Conservation (phyloP, 2,797 vertebrate genomes). For the Mormyrus proboscirostris region DNA sequence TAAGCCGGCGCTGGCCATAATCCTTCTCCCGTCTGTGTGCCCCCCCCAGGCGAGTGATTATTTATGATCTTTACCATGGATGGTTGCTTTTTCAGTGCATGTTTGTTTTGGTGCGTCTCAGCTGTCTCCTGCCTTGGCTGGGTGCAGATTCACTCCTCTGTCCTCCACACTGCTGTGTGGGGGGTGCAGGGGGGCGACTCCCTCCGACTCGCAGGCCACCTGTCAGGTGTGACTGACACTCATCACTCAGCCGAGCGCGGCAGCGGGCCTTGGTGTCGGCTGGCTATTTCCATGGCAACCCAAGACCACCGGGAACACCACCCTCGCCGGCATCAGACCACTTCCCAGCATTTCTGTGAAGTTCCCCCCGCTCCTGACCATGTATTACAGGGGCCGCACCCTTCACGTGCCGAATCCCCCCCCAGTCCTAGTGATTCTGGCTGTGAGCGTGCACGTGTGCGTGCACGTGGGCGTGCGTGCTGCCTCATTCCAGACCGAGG, state of each 20-base stretch:
- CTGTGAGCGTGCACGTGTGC: neutral
- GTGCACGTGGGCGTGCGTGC: neutral
- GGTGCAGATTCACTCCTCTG: neutral
- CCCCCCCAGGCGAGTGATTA: neutral
- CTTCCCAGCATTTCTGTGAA: slow-evolving; percentile 29
- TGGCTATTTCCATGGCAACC: slow-evolving; percentile 32
- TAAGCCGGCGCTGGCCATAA: slow-evolving; percentile 1
- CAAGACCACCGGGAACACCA: slow-evolving; percentile 25
- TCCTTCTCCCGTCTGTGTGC: slow-evolving; percentile 10
- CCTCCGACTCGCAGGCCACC: slow-evolving; percentile 18
- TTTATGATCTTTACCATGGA: neutral
- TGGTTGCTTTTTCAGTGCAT: neutral
- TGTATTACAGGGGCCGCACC: neutral
- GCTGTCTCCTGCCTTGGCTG: neutral
- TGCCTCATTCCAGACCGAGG: slow-evolving; percentile 5
- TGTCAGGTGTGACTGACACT: slow-evolving; percentile 29
- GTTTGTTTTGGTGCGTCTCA: neutral
- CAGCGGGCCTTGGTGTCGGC: slow-evolving; percentile 33
- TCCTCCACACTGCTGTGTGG: neutral
- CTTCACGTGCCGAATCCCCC: neutral
- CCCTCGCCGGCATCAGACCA: neutral
- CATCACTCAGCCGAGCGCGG: slow-evolving; percentile 5
- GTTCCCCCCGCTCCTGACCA: neutral
- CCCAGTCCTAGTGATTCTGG: neutral
- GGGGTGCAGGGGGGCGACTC: slow-evolving; percentile 29